Conservation (phyloP, 2,797 vertebrate genomes). For the Cheracebus regulus region DNA sequence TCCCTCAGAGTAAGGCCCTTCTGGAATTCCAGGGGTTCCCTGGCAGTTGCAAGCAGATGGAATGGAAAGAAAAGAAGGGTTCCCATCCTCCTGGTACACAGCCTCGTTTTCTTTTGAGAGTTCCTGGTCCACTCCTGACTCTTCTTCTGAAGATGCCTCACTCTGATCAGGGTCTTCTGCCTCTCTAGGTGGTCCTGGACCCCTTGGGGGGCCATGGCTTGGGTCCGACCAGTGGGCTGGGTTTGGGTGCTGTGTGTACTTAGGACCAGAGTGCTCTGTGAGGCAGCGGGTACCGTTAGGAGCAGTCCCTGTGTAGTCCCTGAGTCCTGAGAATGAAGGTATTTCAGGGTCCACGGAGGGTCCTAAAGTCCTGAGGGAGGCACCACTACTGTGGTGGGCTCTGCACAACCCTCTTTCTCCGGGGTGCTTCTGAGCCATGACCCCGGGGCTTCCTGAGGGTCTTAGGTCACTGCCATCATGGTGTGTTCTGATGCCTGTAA, state of each 20-base stretch:
- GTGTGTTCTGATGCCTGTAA: constrained; percentile 70
- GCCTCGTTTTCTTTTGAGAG: constrained; percentile 49
- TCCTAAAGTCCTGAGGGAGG: constrained; percentile 63
- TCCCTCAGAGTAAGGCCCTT: constrained; percentile 58
- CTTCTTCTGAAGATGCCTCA: constrained; percentile 64
- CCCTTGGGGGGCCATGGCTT: constrained; percentile 73
- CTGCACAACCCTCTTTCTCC: constrained; percentile 66
- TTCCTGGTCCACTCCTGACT: constrained; percentile 67
- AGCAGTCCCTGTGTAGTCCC: constrained; percentile 56
- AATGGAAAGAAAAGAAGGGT: constrained; percentile 53
- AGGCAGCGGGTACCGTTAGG: constrained; percentile 62
- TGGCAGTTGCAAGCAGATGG: constrained; percentile 69
- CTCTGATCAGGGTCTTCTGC: constrained; percentile 52
- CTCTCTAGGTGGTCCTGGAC: constrained; percentile 71
- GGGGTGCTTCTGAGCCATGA: constrained; percentile 79
- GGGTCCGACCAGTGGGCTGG: constrained; percentile 75
- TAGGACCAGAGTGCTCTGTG: constrained; percentile 54
- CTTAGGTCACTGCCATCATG: constrained; percentile 82
- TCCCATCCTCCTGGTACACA: constrained; percentile 55
- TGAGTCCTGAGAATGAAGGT: constrained; percentile 72
- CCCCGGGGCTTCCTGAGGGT: constrained; percentile 71
- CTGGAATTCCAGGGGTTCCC: constrained; percentile 22
- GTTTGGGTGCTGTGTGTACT: constrained; percentile 62
- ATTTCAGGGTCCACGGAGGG: constrained; percentile 59
- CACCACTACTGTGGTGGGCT: constrained; percentile 46